Base-by-base conservation (phyloP, 2,888 invertebrate species). In the Encarsia formosa region DNA sequence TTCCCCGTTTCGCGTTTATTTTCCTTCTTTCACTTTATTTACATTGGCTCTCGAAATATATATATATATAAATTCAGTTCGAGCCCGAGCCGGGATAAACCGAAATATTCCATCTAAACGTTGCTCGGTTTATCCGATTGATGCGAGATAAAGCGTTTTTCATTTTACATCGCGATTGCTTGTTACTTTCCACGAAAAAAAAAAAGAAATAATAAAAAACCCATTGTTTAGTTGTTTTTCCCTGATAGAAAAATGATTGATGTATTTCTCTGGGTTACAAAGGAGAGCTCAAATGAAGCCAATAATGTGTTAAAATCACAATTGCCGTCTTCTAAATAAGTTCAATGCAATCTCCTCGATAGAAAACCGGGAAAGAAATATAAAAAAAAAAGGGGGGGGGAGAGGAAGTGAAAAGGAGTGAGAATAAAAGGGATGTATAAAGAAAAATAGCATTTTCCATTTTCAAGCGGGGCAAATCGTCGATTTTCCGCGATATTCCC, bases 401-500 rank as follows among this genome's bases (percentile, higher is more conserved):
- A 11, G 32, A 26, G 26, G 11, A 26, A 26, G 32, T 5, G n/a
- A 38, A 24, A 39, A 39, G 19, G 32, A 22, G 49, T 19, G 15
- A 18, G 20, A 24, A 15, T 15, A 31, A 26, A 32, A 24, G 16
- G 41, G 11, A 24, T 3, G 23, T 13, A n/a, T 16, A 37, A 43
- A 29, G n/a, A 20, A 44, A 39, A 39, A 37, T n/a, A 31, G 42
- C 41, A 24, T 40, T 19, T 19, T 15, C 40, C 24, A 48, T 40
- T 48, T 48, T 40, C 48, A 22, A 29, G 40, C 41, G 23, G 41
- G 49, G 52, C 42, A 47, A 52, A 50, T 50, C 58, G 52, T 57
- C 58, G 55, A 58, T 56, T 39, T 26, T 20, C 51, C 41, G 47
- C 52, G 40, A 58, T 58, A 57, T 63, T 61, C 62, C 61, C 59